Evolutionary conservation across 37 sponge, comb jelly and placozoan species (phyloP), one percentile per base, ranked within the genome.

Genomic region (Chondrilla cf. caribensis): DNA sequence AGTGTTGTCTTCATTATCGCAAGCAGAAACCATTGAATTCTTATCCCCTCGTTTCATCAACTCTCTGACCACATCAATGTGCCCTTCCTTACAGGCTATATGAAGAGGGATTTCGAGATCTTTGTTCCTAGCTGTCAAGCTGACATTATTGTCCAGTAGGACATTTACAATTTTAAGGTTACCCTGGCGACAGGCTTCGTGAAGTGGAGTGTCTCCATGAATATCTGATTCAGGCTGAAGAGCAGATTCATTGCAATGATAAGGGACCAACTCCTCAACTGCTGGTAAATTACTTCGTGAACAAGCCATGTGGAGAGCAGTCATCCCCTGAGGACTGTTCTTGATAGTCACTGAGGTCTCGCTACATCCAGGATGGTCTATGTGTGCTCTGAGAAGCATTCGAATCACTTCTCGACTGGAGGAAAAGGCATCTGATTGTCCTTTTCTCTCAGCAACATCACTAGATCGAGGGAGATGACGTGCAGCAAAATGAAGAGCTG

Each of bases 401-500:
- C 81, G 60, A 14, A 87, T 18, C 60, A 76, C 37, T 38, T 42
- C 79, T 0, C 66, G 54, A 32, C 90, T 87, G 4, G 87, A 47
- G 39, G 87, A 84, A 51, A 15, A 29, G 21, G 39, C 55, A 60
- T 84, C 73, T 22, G 86, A 86, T 29, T 59, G 58, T 18, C 65
- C 84, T 25, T 26, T 29, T 18, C 25, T 6, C 38, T 58, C 82
- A 14, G 35, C 79, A 39, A 25, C 36, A 9, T 83, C 83, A 54
- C 58, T 39, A 17, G 39, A n/a, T 25, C 89, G 83, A 9, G 91
- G 90, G 0, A 79, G 73, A 65, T 94, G 85, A 58, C 86, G 85
- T 24, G 89, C 90, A 25, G 96, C 88, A 85, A 87, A 88, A 76
- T 95, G 96, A 24, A 95, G 90, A 25, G 96, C 84, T 8, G 96